Percentiles rank a stretch among this genome's conserved stretches.
Conservation (phyloP, 2,888 invertebrate species). For the Apantesis nais region DNA sequence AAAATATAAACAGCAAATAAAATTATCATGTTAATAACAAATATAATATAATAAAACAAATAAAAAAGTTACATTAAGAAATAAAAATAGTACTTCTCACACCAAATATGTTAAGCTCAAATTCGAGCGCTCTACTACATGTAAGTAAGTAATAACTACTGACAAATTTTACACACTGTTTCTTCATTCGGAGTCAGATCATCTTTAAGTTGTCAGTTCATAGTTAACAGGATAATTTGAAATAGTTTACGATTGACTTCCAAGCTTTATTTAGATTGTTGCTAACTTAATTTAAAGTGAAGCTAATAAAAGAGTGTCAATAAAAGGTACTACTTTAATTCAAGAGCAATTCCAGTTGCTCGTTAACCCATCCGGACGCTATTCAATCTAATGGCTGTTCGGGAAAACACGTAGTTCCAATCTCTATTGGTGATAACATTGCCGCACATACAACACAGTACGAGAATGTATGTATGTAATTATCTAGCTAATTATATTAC, state of each 20-base stretch:
- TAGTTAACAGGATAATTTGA: background rate
- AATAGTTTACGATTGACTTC: background rate
- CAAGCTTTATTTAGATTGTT: background rate
- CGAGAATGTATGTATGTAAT: conserved; percentile 28
- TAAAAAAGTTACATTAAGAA: no score
- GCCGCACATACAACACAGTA: conserved; percentile 8
- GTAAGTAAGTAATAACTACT: background rate
- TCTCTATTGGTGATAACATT: conserved; percentile 29
- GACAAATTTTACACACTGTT: no score
- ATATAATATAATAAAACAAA: no score
- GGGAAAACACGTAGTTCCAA: conserved; percentile 22
- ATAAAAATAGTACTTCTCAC: no score
- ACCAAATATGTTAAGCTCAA: no score
- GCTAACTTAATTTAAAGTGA: background rate
- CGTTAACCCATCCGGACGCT: conserved; percentile 19
- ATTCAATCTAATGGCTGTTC: conserved; percentile 19
- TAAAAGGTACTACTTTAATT: conserved; percentile 20
- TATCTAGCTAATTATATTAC: conserved; percentile 28
- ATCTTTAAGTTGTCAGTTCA: background rate
- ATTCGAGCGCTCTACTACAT: background rate
- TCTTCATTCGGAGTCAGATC: background rate
- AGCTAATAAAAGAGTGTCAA: background rate
- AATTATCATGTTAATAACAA: no score
- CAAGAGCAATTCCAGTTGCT: conserved; percentile 17
- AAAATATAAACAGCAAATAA: no score